Evolutionary conservation across 2,113 vertebrate genomes (phyloP), one percentile per base, ranked within the genome.

Genomic region (Stigmatopora argus): DNA sequence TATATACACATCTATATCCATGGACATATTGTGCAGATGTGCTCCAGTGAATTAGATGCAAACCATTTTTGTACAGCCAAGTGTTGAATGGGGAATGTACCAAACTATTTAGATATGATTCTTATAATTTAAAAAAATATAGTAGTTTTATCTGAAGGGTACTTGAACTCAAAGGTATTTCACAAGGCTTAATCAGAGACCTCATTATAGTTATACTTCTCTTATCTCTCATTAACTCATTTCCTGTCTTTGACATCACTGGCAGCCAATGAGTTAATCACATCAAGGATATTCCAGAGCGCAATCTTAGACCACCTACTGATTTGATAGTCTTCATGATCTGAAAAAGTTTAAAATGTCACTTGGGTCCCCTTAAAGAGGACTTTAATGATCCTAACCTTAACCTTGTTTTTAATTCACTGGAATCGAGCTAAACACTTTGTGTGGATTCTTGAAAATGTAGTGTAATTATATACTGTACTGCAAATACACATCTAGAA

Each of bases 401-500:
- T n/a, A 15, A 3, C 10, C 35, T 79, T 77, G 76, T 72, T 62
- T 86, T 86, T 74, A 85, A 84, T 86, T 90, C 76, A 84, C 81
- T 76, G 83, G 80, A 88, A 85, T 84, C 80, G 90, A 91, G 90
- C 89, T 89, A 90, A 93, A 91, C 85, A 86, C 90, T 92, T 92
- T 92, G 90, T 92, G 88, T 87, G 92, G 90, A 93, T 91, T 91
- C 91, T 82, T 86, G 53, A 84, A 88, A 84, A 89, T 62, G 68
- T 61, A 73, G 67, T 83, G 78, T 81, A 70, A 71, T 58, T 65
- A 60, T 74, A 13, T 69, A 63, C 47, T 3, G 68, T 67, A 71
- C 65, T 78, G 67, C 69, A 71, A 69, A 78, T 56, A 83, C 71
- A 78, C 70, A 73, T 86, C 69, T 85, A 79, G 88, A 89, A 65